Conservation (phyloP, 2,113 vertebrate genomes). For the Rhinichthys klamathensis region DNA sequence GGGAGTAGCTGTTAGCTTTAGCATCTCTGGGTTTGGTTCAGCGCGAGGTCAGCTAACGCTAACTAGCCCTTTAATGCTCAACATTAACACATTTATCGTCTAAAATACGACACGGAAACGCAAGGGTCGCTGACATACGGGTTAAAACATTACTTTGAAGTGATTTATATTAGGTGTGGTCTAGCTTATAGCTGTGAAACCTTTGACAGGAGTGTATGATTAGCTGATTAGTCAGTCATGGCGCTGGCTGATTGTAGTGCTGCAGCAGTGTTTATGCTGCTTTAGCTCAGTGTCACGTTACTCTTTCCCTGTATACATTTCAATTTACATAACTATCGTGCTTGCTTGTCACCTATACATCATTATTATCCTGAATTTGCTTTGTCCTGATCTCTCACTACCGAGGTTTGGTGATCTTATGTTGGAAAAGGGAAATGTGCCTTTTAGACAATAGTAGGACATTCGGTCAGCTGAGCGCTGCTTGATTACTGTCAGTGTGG, state of each 20-base stretch:
- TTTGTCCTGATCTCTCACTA: not conserved
- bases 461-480: slow-evolving; percentile 22
- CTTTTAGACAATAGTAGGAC: slow-evolving; percentile 40
- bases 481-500: not conserved
- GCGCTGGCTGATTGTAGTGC: slow-evolving; percentile 26
- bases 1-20: not conserved
- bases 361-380: not conserved
- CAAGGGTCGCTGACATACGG: not conserved
- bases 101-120: not conserved
- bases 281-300: slow-evolving; percentile 29
- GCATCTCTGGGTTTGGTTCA: slow-evolving; percentile 12
- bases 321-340: not conserved
- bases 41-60: slow-evolving; percentile 20
- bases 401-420: not conserved
- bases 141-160: not conserved
- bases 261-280: slow-evolving; percentile 23
- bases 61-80: slow-evolving; percentile 8
- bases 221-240: slow-evolving; percentile 35
- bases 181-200: not conserved
- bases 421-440: slow-evolving; percentile 3
- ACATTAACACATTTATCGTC: not conserved
- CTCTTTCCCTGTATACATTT: not conserved
- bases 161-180: not conserved
- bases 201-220: slow-evolving; percentile 23
- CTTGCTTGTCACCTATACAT: not conserved